Conservation (phyloP, 2,888 invertebrate species). For the Temnothorax ravouxi region DNA sequence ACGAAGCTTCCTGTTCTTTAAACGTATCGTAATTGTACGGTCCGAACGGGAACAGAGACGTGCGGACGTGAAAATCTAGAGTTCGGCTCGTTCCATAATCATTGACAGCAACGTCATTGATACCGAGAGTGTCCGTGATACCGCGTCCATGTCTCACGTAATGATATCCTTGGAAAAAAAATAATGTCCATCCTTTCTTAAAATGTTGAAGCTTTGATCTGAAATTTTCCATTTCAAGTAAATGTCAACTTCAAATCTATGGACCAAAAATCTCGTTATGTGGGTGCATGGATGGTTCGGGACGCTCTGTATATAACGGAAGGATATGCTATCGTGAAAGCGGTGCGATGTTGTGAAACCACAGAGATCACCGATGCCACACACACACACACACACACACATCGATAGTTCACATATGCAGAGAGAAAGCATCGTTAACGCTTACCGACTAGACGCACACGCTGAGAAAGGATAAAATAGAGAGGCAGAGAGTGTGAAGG, state of each 20-base stretch:
- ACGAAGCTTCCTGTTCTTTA: background rate
- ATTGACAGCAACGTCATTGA: conserved; percentile 9
- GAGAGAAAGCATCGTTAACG: conserved; percentile 43
- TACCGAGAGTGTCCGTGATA: background rate
- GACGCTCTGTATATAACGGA: background rate
- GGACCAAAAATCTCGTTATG: background rate
- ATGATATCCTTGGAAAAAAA: background rate
- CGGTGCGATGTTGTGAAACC: conserved; percentile 39
- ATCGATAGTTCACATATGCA: conserved; percentile 39
- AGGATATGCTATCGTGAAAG: conserved; percentile 36
- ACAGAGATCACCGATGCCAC: conserved; percentile 37
- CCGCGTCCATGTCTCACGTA: background rate
- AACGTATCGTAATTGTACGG: background rate
- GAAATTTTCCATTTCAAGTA: background rate
- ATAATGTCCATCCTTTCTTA: background rate
- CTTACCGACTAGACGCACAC: conserved; percentile 19
- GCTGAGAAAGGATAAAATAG: conserved; percentile 21
- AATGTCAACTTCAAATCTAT: background rate
- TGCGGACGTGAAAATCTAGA: conserved; percentile 11
- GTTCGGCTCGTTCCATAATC: background rate
- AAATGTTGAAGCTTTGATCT: background rate
- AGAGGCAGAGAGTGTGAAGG: conserved; percentile 53
- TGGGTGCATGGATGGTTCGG: background rate
- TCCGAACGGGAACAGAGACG: background rate
- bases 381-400: conserved; percentile 14